A percentile compares a stretch with the other conserved stretches of the same genome.
Conservation (phyloP, 1,140 invertebrate genomes). For the Cyphomyrmex costatus region DNA sequence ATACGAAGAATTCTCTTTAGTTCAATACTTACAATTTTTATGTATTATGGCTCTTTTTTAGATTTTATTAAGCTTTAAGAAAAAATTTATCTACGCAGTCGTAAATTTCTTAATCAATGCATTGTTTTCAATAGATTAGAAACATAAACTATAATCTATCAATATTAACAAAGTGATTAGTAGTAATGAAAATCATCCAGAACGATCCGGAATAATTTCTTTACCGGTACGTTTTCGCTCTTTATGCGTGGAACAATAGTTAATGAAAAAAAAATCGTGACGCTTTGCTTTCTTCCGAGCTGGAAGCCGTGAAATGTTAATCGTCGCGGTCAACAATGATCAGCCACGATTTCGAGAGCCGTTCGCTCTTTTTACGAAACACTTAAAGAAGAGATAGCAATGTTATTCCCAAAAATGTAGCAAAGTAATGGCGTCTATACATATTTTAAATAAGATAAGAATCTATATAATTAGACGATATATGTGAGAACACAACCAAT, state of each 20-base stretch:
- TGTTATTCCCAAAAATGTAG: too few species aligned
- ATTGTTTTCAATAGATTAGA: neutral
- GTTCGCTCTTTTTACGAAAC: slow-evolving; percentile 41
- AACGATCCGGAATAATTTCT: slow-evolving; percentile 17
- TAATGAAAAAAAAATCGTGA: neutral
- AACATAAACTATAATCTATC: neutral
- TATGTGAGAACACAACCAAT: too few species aligned
- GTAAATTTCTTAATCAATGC: neutral
- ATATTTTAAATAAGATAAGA: too few species aligned
- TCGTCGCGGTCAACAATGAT: slow-evolving; percentile 28
- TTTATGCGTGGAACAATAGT: slow-evolving; percentile 18
- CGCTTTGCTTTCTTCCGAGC: slow-evolving; percentile 9
- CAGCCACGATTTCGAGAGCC: slow-evolving; percentile 46
- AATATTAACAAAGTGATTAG: neutral
- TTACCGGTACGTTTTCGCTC: neutral
- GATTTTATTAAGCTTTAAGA: neutral
- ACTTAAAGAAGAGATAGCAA: neutral
- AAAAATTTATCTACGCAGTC: neutral
- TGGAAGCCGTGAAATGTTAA: slow-evolving; percentile 46
- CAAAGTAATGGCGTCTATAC: too few species aligned
- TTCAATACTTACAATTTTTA: neutral
- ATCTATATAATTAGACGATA: too few species aligned
- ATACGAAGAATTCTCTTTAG: neutral
- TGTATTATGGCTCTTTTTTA: neutral
- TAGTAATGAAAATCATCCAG: neutral